A percentile compares a stretch with the other conserved stretches of the same genome.
Evolutionary conservation across 1,140 invertebrate species (phyloP).

Genomic region (Papilio xuthus): DNA sequence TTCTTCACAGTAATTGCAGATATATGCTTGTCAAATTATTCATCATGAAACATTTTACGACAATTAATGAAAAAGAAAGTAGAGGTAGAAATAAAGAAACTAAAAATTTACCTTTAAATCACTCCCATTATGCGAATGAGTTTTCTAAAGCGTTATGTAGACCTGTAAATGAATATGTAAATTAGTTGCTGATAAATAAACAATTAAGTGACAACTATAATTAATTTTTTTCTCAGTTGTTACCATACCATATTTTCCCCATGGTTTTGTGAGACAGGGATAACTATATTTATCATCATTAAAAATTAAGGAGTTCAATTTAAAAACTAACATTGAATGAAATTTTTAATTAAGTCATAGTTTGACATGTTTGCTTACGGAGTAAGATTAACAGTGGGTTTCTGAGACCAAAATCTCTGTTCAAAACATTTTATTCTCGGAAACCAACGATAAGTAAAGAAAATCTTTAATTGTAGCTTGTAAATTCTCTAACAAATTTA

Average conservation of each 20-base stretch:
- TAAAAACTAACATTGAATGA: too few relatives aligned
- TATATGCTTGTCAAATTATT: slow-evolving; percentile 74
- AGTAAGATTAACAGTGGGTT: too few relatives aligned
- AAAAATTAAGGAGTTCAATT: background rate
- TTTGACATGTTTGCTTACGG: too few relatives aligned
- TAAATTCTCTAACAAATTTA: too few relatives aligned
- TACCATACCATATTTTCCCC: slow-evolving; percentile 78
- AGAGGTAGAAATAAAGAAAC: background rate
- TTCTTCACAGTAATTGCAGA: slow-evolving; percentile 61
- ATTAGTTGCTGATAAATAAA: background rate
- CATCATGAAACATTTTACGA: slow-evolving; percentile 52
- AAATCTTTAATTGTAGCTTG: too few relatives aligned
- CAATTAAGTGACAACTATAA: background rate
- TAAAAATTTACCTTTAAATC: background rate
- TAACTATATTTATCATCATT: slow-evolving; percentile 76
- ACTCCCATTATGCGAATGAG: background rate
- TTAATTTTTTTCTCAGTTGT: slow-evolving; percentile 50
- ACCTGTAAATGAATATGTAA: background rate
- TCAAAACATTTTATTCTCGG: too few relatives aligned
- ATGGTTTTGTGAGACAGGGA: slow-evolving; percentile 78
- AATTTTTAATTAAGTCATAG: too few relatives aligned
- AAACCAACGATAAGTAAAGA: too few relatives aligned
- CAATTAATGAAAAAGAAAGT: background rate
- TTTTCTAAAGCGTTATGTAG: background rate
- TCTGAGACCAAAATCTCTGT: too few relatives aligned